phyloP scores from a whole-genome alignment of 2,113 vertebrate species.

The Sphaerodactylus townsendi region DNA sequence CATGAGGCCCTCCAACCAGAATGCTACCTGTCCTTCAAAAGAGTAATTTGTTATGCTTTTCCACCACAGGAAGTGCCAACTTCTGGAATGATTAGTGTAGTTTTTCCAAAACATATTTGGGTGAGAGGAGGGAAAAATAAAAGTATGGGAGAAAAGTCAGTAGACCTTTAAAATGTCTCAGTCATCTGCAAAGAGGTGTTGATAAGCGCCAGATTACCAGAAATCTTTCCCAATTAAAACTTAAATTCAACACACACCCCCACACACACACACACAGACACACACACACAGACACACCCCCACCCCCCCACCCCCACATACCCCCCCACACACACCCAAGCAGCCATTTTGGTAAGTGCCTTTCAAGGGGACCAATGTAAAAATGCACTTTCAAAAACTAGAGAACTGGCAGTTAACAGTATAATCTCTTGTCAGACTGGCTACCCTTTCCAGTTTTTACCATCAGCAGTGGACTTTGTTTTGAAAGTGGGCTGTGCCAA shows the following conservation, averaged over 20 bases:
- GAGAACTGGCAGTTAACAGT: not conserved
- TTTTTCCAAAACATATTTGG: too few relatives aligned
- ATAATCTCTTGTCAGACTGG: not conserved
- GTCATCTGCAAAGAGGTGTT: not conserved
- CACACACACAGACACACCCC: too few relatives aligned
- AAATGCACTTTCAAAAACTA: not conserved
- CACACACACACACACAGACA: too few relatives aligned
- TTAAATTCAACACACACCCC: not conserved
- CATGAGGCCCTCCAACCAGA: not conserved
- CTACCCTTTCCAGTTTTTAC: not conserved
- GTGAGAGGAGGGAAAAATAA: not conserved
- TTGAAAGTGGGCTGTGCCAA: not conserved
- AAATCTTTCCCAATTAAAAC: not conserved
- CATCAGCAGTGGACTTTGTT: not conserved
- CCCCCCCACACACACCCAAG: conserved; percentile 48
- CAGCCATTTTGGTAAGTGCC: conserved; percentile 60
- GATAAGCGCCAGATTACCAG: not conserved
- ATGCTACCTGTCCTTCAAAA: not conserved
- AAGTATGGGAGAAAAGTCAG: not conserved
- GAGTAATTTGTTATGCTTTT: not conserved
- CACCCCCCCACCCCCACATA: too few relatives aligned
- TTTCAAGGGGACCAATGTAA: conserved; percentile 65
- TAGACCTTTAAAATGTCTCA: not conserved
- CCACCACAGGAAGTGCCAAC: not conserved
- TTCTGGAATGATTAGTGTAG: not conserved